Percentiles rank a stretch among this genome's conserved stretches.
These are phyloP conservation scores for Saguinus imperator DNA, from an alignment of 2,113 vertebrate genomes.

Conservation along the genomic window DNA sequence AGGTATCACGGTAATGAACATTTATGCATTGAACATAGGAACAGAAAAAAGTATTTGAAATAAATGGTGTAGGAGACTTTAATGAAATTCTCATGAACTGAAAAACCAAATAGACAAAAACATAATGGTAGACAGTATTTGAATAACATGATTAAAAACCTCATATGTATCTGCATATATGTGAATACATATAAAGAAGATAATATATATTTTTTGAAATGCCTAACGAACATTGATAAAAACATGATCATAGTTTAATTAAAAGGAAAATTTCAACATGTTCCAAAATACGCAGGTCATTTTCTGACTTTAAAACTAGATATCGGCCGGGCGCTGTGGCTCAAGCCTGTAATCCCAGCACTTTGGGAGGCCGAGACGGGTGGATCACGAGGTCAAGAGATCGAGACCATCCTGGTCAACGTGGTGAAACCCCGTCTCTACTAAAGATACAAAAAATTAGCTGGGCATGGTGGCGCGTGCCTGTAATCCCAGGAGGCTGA, in stretches of 20 bases:
- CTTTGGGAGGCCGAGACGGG: too few species aligned
- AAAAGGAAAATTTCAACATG: background rate
- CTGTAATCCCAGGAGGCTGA: too few species aligned
- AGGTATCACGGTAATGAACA: background rate
- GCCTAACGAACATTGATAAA: background rate
- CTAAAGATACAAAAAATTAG: too few species aligned
- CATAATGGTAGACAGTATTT: background rate
- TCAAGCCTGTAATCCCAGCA: too few species aligned
- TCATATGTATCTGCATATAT: background rate
- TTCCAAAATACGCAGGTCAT: background rate
- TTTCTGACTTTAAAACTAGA: background rate
- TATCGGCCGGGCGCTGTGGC: too few species aligned
- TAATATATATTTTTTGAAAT: background rate
- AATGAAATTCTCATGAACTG: background rate
- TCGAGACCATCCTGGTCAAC: too few species aligned
- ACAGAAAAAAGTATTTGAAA: background rate
- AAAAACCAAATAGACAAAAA: background rate
- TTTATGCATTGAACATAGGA: background rate
- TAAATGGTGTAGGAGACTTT: background rate
- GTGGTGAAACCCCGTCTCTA: too few species aligned
- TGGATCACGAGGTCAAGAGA: too few species aligned
- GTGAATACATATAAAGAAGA: background rate
- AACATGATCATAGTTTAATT: background rate
- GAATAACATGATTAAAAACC: background rate
- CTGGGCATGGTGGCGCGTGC: too few species aligned